Percentiles rank a stretch among this genome's conserved stretches.
Conservation (phyloP, 1,140 invertebrate species). For the Delia radicum region DNA sequence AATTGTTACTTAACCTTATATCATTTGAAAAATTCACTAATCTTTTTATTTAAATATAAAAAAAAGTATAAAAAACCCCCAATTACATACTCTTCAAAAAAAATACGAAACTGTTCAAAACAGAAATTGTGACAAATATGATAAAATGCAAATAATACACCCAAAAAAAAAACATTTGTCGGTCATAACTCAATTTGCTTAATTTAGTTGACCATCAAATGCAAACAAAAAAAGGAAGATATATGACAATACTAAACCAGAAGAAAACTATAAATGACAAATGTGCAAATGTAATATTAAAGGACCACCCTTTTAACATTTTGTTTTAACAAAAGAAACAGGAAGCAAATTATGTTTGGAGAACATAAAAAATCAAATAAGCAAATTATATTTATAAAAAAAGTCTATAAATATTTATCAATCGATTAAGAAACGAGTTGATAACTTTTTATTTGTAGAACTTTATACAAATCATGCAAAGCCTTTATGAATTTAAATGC, state of each 20-base stretch:
- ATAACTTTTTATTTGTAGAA: too few species aligned
- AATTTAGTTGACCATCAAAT: constrained; percentile 5
- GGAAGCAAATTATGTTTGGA: not conserved
- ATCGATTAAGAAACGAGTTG: not conserved
- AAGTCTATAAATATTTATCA: not conserved
- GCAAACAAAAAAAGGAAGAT: not conserved
- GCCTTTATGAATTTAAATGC: not conserved
- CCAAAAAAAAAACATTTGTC: constrained; percentile 11
- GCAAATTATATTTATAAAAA: not conserved
- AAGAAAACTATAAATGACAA: not conserved
- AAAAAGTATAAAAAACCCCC: not conserved
- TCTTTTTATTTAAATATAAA: not conserved
- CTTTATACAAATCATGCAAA: not conserved
- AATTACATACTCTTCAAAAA: too few species aligned
- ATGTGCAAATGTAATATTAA: not conserved
- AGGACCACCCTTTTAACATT: not conserved
- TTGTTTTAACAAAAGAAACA: not conserved
- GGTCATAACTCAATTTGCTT: constrained; percentile 22
- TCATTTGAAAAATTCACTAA: too few species aligned
- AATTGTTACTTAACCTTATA: too few species aligned
- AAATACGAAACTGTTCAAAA: not conserved
- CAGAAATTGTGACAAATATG: not conserved
- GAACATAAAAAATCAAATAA: not conserved
- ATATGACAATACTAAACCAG: too few species aligned
- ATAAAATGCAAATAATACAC: not conserved